These are phyloP conservation scores for Nannospalax galili DNA, from an alignment of 2,113 vertebrate genomes.

Conservation along the genomic window DNA sequence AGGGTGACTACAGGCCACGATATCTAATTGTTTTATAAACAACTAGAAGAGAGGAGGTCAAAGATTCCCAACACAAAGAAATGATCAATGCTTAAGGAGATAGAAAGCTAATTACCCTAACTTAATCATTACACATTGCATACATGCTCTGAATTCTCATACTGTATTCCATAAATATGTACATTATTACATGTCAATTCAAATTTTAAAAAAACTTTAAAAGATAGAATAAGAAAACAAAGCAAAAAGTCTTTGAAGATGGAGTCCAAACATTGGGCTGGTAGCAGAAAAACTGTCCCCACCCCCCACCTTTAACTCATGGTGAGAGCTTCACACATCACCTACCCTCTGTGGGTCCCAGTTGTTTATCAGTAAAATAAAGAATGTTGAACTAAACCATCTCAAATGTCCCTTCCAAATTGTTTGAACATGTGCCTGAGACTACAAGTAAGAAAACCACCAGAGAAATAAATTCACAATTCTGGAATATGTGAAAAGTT, in stretches of 20 bases:
- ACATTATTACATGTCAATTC: not conserved
- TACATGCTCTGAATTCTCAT: not conserved
- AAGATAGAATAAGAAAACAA: not conserved
- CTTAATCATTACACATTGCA: not conserved
- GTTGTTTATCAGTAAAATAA: constrained; percentile 7
- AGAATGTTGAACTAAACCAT: not conserved
- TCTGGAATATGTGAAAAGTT: not conserved
- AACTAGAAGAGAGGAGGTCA: not conserved
- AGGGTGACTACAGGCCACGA: not conserved
- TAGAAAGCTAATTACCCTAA: not conserved
- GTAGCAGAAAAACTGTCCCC: not conserved
- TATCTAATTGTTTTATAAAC: not conserved
- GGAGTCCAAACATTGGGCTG: not conserved
- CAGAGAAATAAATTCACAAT: constrained; percentile 43
- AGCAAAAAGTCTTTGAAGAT: not conserved
- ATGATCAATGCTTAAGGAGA: not conserved
- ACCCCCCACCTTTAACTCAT: not conserved
- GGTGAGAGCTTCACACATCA: not conserved
- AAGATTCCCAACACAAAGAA: not conserved
- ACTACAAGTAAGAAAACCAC: not conserved
- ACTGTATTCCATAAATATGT: not conserved
- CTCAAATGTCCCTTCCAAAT: not conserved
- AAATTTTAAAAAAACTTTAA: not conserved
- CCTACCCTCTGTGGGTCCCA: constrained; percentile 5
- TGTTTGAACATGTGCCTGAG: constrained; percentile 23